Base-by-base conservation (phyloP, 2,888 invertebrate genomes). In the Melangyna quadrimaculata region DNA sequence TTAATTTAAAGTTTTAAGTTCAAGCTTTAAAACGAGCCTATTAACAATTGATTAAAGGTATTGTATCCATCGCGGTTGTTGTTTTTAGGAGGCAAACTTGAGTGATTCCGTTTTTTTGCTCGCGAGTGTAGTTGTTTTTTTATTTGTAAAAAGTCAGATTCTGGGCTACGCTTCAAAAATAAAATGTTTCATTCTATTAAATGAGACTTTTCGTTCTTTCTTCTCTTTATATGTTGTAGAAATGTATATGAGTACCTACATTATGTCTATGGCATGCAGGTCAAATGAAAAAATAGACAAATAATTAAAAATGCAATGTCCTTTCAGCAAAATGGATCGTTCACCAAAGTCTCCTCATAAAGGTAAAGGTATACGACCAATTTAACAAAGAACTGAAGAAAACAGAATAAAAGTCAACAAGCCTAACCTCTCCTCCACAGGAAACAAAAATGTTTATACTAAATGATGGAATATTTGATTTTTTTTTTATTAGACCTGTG, bases 221-320 rank as follows among this genome's bases (percentile, higher is more conserved):
- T 43, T 10, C 24, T 17, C 7, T 24, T 1, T 22, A 10, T 14
- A 5, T 3, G 14, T n/a, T 37, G n/a, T 37, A 32, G 10, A n/a
- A n/a, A n/a, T n/a, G 29, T 43, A n/a, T n/a, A 45, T 9, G 10
- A 19, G 14, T 43, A 17, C 7, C n/a, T n/a, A n/a, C 4, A 17
- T 4, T 22, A 19, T 40, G 40, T 22, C 48, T 32, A 67, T 48
- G 12, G 40, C 17, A 55, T 27, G 22, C 53, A 10, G 55, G 53
- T 70, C 70, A 70, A 84, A 79, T 37, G 32, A 65, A 17, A 75
- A 79, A 72, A 72, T 75, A 79, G 75, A 59, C 61, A 79, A 75
- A 79, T 84, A 79, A 84, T 84, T 84, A 79, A 84, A 84, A 75
- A 79, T 84, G 84, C 79, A 84, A 84, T 84, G 75, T 79, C 75